phyloP scores from a whole-genome alignment of 1,140 invertebrate genomes.

The Orchestia grillus region DNA sequence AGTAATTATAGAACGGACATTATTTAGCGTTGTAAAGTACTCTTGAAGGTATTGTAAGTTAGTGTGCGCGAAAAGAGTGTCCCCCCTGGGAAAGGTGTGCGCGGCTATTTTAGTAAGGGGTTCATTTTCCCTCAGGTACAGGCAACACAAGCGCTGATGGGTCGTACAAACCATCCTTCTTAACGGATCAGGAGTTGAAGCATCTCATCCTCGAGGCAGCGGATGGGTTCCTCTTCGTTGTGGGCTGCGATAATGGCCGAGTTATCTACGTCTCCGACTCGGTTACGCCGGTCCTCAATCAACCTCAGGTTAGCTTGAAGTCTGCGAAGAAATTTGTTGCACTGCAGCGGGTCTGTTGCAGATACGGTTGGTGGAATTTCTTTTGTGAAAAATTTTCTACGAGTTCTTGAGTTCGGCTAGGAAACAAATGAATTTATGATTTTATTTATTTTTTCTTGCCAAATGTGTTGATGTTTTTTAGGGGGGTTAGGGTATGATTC shows the following conservation, averaged over 20 bases:
- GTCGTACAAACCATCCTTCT: slow-evolving; percentile 97
- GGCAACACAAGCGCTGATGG: slow-evolving; percentile 94
- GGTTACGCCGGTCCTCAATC: slow-evolving; percentile 96
- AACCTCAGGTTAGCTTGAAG: slow-evolving; percentile 74
- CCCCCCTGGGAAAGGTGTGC: too few species aligned
- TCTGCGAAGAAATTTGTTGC: too few species aligned
- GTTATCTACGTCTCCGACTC: slow-evolving; percentile 99
- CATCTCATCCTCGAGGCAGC: slow-evolving; percentile 99
- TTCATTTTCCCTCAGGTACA: slow-evolving; percentile 78
- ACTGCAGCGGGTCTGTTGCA: too few species aligned
- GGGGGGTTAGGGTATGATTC: too few species aligned
- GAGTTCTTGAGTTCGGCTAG: too few species aligned
- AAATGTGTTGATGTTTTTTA: too few species aligned
- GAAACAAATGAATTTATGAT: too few species aligned
- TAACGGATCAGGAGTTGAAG: slow-evolving; percentile 99
- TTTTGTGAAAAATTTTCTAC: too few species aligned
- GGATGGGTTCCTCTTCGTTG: slow-evolving; percentile 99
- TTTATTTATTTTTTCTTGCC: too few species aligned
- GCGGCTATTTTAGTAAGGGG: neutral
- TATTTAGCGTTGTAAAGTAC: neutral
- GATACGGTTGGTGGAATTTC: too few species aligned
- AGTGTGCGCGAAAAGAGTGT: neutral
- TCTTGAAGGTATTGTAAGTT: neutral
- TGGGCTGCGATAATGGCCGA: slow-evolving; percentile 96
- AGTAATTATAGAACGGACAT: too few species aligned